A percentile compares a stretch with the other conserved stretches of the same genome.
phyloP scores from a whole-genome alignment of 2,888 invertebrate species.

The Yponomeuta malinellus region DNA sequence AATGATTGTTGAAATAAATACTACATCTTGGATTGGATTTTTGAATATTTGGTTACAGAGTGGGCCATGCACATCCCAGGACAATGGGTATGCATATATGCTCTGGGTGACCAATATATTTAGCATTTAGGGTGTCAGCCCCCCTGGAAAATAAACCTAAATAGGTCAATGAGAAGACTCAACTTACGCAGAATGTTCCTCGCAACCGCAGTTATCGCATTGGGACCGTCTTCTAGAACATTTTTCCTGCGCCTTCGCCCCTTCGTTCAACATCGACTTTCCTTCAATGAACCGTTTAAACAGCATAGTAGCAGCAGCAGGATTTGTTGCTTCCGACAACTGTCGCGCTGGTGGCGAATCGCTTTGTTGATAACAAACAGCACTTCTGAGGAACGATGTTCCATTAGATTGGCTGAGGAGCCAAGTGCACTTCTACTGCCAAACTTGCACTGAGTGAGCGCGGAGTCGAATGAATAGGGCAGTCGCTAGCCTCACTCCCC shows the following conservation, averaged over 20 bases:
- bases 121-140: too few relatives aligned
- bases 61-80: too few relatives aligned
- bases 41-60: too few relatives aligned
- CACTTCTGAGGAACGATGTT: conserved; percentile 62
- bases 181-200: conserved; percentile 70
- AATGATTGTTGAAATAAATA: too few relatives aligned
- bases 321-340: conserved; percentile 68
- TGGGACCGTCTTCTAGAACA: conserved; percentile 68
- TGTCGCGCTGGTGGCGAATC: conserved; percentile 64
- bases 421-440: conserved; percentile 62
- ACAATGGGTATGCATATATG: too few relatives aligned
- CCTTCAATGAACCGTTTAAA: conserved; percentile 75
- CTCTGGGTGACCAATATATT: too few relatives aligned
- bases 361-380: conserved; percentile 55
- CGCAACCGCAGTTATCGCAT: conserved; percentile 63
- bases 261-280: conserved; percentile 70
- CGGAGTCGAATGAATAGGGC: neutral
- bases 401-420: conserved; percentile 71
- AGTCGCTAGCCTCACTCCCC: conserved; percentile 23
- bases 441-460: conserved; percentile 45
- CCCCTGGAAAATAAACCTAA: too few relatives aligned
- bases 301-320: conserved; percentile 71
- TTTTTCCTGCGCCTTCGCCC: conserved; percentile 49
- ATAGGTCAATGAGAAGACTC: neutral
- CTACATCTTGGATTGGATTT: too few relatives aligned